These are phyloP conservation scores for Ophion slaviceki DNA, from an alignment of 2,888 invertebrate genomes.

Conservation along the genomic window DNA sequence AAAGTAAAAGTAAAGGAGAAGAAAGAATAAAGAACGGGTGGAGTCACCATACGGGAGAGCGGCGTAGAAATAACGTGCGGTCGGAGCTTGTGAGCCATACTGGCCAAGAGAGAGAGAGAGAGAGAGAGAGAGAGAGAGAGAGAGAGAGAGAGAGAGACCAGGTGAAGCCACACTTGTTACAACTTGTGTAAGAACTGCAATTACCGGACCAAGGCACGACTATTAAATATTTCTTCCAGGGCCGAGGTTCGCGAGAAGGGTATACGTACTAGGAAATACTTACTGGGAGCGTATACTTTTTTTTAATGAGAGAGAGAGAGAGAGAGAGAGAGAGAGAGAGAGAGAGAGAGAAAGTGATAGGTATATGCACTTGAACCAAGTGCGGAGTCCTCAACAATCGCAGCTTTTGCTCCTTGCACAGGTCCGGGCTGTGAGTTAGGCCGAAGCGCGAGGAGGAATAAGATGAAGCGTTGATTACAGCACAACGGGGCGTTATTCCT, in stretches of 20 bases:
- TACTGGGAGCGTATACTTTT: constrained; percentile 54
- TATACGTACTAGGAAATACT: constrained; percentile 69
- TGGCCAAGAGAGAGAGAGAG: constrained; percentile 41
- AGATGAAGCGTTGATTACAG: constrained; percentile 67
- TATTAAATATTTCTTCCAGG: constrained; percentile 70
- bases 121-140: constrained; percentile 10
- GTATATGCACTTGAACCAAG: constrained; percentile 38
- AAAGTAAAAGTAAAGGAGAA: neutral
- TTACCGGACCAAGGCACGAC: constrained; percentile 67
- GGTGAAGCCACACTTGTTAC: constrained; percentile 70
- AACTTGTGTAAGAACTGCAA: constrained; percentile 70
- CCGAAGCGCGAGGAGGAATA: constrained; percentile 50
- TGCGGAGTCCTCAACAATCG: constrained; percentile 51
- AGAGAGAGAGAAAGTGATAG: constrained; percentile 21
- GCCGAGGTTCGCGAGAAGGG: constrained; percentile 57
- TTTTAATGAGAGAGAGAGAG: constrained; percentile 9
- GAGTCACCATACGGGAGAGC: constrained; percentile 36
- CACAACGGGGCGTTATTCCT: constrained; percentile 57
- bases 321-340: constrained; percentile 20
- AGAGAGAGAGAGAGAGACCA: constrained; percentile 46
- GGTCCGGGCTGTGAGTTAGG: constrained; percentile 51
- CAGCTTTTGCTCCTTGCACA: constrained; percentile 31
- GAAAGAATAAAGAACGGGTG: constrained; percentile 40
- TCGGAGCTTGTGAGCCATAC: constrained; percentile 57
- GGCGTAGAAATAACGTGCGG: constrained; percentile 36